Percentiles rank a stretch among this genome's conserved stretches.
Evolutionary conservation across 1,140 invertebrate genomes (phyloP).

Genomic region (Gryllus bimaculatus): DNA sequence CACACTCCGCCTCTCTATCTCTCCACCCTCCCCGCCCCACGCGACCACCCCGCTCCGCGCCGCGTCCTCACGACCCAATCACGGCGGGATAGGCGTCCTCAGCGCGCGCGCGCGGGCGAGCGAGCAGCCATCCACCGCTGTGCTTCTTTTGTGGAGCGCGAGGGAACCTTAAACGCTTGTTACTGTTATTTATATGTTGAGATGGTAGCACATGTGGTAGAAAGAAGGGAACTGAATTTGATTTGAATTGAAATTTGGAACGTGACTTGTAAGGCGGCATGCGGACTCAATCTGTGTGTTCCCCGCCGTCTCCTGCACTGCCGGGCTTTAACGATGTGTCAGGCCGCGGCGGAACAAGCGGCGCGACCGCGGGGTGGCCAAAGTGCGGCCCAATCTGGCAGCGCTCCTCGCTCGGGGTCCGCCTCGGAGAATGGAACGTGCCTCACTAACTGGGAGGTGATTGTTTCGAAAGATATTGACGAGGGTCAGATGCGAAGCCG

Average conservation of each 20-base stretch:
- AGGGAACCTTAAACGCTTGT: neutral
- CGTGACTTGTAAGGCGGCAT: slow-evolving; percentile 11
- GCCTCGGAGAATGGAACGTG: too few relatives aligned
- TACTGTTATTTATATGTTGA: slow-evolving; percentile 6
- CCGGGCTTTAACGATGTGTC: slow-evolving; percentile 16
- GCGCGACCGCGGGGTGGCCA: neutral
- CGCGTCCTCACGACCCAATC: neutral
- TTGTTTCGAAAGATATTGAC: too few relatives aligned
- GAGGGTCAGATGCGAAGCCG: too few relatives aligned
- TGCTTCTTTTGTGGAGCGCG: neutral
- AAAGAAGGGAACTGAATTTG: slow-evolving; percentile 12
- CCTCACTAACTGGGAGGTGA: too few relatives aligned
- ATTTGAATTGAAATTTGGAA: slow-evolving; percentile 20
- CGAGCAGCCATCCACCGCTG: neutral
- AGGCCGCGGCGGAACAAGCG: neutral
- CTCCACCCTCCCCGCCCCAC: too few relatives aligned
- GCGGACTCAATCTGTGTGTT: slow-evolving; percentile 19
- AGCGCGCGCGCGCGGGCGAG: too few relatives aligned
- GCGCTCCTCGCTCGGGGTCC: too few relatives aligned
- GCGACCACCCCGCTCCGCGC: too few relatives aligned
- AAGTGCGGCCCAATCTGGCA: neutral
- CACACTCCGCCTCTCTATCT: too few relatives aligned
- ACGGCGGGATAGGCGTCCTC: neutral
- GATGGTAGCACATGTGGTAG: slow-evolving; percentile 3
- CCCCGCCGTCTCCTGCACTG: slow-evolving; percentile 8